Evolutionary conservation across 2,888 invertebrate species (phyloP), one percentile per base, ranked within the genome.

Genomic region (Tipula helvola): DNA sequence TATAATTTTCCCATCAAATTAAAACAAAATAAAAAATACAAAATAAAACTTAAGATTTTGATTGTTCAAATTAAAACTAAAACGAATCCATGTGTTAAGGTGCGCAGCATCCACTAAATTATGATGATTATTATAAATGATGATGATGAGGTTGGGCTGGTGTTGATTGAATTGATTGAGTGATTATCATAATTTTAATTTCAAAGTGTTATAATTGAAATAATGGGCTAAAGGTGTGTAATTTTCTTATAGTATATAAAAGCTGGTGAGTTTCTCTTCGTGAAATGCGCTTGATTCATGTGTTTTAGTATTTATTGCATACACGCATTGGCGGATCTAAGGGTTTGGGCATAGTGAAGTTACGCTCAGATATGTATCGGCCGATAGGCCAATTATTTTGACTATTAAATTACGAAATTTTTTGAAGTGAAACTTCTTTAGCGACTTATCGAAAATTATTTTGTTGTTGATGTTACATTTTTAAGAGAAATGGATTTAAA

Each of bases 91-190:
- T 28, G 8, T 18, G 4, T 10, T 28, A 10, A 71, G 28, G 2
- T 28, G 3, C 5, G 28, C 28, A 71, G 71, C 71, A 28, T 71
- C 71, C 28, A 71, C 18, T 10, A 71, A 71, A 71, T 71, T 71
- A 71, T 71, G 28, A 71, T 71, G 71, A 71, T 71, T 71, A 71
- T 71, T 71, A 28, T 71, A 71, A 71, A 71, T 71, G 71, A 71
- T 28, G 71, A 28, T 28, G 39, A 39, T 71, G 28, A 71, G 71
- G 28, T 12, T 71, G 71, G 71, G 28, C 4, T 28, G 71, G 71
- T 71, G 71, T 71, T 71, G 71, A 71, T 71, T 71, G 71, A 71
- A 71, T 71, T 71, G 71, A 71, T 71, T 71, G 71, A 71, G 71
- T 71, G 71, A 71, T 71, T 71, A 71, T 71, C 3, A 71, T 71